Base-by-base conservation (phyloP, 2,113 vertebrate species). In the Anarhynchus alexandrinus region DNA sequence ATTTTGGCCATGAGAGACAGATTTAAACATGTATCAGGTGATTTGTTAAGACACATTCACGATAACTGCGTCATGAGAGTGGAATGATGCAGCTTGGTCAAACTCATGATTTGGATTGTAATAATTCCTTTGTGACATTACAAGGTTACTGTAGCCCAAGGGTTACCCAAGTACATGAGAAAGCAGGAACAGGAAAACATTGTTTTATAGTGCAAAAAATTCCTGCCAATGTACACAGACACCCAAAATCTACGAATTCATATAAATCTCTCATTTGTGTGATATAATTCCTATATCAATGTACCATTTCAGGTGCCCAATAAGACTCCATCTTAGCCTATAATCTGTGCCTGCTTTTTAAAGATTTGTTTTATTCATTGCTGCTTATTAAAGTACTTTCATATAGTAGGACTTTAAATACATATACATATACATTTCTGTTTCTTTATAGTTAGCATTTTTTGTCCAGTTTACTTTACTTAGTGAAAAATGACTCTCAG, bases 21-120 rank as follows among this genome's bases (percentile, higher is more conserved):
- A 90, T 82, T 88, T 94, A 85, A 93, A 93, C 66, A 69, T 0
- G 17, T 32, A 62, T 49, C 49, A 62, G 49, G 54, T 57, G 87
- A 88, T 92, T 80, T 90, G 65, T 91, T 85, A 72, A 70, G 70
- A 82, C 77, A 74, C 84, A 93, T 94, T 90, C 81, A 69, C 1
- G 3, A 49, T 12, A 88, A 72, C 62, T 26, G 29, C 2, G 1
- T 96, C 90, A 79, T n/a, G 61, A 72, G 78, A 90, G 57, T 42
- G 71, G 74, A 91, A 94, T 38, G 73, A 90, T 92, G 58, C 74
- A 73, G 78, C 42, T 85, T 94, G 93, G 93, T 70, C 54, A 93
- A 61, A 86, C 70, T 77, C 88, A 85, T 85, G 47, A 91, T 76
- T 49, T 91, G 78, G 70, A 90, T 70, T 92, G 70, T 18, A 93